Evolutionary conservation across 2,797 vertebrate species (phyloP).

Genomic region (Buceros bicornis): DNA sequence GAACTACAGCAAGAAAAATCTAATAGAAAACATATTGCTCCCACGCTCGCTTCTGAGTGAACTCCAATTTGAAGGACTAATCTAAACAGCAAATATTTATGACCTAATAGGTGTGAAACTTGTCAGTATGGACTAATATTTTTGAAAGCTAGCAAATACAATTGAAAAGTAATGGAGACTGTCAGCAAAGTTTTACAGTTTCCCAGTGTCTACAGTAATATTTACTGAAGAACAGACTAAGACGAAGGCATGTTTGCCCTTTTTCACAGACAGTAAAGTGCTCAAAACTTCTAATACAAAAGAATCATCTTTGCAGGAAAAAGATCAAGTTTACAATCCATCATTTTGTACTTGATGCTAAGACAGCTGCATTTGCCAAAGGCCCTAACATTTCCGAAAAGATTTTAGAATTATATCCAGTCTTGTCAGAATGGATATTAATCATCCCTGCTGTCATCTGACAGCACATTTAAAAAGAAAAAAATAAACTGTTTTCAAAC

Average conservation of each 20-base stretch:
- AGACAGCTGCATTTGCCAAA: background rate
- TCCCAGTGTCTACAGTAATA: background rate
- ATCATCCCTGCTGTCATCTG: background rate
- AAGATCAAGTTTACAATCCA: background rate
- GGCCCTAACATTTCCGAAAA: background rate
- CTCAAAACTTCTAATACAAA: background rate
- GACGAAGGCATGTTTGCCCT: background rate
- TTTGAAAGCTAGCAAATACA: background rate
- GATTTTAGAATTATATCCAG: slow-evolving; percentile 2
- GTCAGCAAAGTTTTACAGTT: background rate
- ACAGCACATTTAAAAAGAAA: background rate
- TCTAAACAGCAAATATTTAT: background rate
- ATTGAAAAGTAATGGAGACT: background rate
- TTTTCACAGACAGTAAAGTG: background rate
- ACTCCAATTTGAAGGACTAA: background rate
- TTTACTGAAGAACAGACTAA: slow-evolving; percentile 7
- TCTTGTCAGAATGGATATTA: background rate
- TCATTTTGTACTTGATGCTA: background rate
- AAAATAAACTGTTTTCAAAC: slow-evolving; percentile 3
- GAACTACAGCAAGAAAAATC: background rate
- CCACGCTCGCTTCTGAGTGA: background rate
- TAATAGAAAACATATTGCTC: background rate
- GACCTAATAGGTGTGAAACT: background rate
- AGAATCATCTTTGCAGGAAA: background rate
- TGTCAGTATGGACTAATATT: background rate